phyloP scores from a whole-genome alignment of 2,888 invertebrate genomes.

The Hoplodrina ambigua region DNA sequence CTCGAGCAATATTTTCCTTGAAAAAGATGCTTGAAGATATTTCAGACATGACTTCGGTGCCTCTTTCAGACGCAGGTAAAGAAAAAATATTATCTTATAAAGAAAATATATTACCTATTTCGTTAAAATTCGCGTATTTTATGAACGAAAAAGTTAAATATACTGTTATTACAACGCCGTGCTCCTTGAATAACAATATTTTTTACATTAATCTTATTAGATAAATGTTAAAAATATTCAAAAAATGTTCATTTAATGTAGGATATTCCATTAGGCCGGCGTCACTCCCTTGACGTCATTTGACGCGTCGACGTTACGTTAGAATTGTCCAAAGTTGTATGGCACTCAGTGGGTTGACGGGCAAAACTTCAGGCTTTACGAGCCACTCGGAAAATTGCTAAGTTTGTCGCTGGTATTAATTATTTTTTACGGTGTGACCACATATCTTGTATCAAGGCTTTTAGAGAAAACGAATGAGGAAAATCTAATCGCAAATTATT shows the following conservation, averaged over 20 bases:
- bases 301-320: constrained; percentile 45
- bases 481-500: constrained; percentile 17
- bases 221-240: neutral
- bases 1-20: constrained; percentile 2
- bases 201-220: neutral
- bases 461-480: constrained; percentile 10
- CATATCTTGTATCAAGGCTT: constrained; percentile 36
- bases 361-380: constrained; percentile 69
- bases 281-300: constrained; percentile 55
- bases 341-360: constrained; percentile 53
- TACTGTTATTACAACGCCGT: constrained; percentile 20
- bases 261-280: constrained; percentile 58
- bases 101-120: constrained; percentile 22
- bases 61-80: constrained; percentile 18
- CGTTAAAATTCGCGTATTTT: constrained; percentile 26
- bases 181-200: constrained; percentile 14
- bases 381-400: constrained; percentile 69
- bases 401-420: constrained; percentile 71
- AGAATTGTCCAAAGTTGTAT: constrained; percentile 60
- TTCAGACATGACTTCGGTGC: constrained; percentile 1
- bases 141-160: constrained; percentile 17
- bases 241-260: constrained; percentile 53
- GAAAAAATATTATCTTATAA: constrained; percentile 34
- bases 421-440: constrained; percentile 67
- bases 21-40: constrained; percentile 16